These are phyloP conservation scores for Poecilia picta DNA, from an alignment of 2,797 vertebrate genomes.

Conservation along the genomic window DNA sequence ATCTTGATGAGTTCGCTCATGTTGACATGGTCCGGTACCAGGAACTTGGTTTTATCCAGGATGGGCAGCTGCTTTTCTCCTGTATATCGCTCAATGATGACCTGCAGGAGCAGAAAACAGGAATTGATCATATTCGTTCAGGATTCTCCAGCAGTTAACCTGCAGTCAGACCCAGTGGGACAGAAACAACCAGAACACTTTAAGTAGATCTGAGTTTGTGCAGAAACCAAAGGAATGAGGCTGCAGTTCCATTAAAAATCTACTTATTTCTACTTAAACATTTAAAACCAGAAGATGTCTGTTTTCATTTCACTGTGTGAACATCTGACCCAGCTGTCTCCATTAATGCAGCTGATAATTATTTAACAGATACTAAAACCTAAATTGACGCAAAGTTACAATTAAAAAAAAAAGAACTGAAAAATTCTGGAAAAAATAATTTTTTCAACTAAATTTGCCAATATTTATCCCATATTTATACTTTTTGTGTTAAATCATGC, in stretches of 20 bases:
- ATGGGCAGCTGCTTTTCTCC: slow-evolving; percentile 97
- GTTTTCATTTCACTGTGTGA: neutral
- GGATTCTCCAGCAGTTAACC: neutral
- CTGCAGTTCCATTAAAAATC: neutral
- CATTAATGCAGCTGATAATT: neutral
- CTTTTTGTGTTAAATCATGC: neutral
- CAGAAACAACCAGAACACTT: neutral
- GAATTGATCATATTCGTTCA: neutral
- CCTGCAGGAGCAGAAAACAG: slow-evolving; percentile 73
- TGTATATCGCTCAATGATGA: slow-evolving; percentile 97
- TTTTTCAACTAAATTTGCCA: neutral
- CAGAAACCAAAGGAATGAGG: neutral
- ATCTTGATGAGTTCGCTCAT: slow-evolving; percentile 99
- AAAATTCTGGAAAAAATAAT: neutral
- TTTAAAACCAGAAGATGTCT: neutral
- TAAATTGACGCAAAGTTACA: neutral
- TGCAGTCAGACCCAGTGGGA: neutral
- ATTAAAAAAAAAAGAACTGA: neutral
- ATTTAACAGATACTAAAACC: too few relatives aligned
- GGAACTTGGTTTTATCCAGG: slow-evolving; percentile 98
- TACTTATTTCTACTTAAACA: neutral
- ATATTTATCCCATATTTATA: neutral
- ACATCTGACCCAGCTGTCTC: neutral
- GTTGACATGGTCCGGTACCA: slow-evolving; percentile 98
- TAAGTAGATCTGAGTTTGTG: neutral